Base-by-base conservation (phyloP, 2,888 invertebrate genomes). In the Coronaproctus castanopsis region DNA sequence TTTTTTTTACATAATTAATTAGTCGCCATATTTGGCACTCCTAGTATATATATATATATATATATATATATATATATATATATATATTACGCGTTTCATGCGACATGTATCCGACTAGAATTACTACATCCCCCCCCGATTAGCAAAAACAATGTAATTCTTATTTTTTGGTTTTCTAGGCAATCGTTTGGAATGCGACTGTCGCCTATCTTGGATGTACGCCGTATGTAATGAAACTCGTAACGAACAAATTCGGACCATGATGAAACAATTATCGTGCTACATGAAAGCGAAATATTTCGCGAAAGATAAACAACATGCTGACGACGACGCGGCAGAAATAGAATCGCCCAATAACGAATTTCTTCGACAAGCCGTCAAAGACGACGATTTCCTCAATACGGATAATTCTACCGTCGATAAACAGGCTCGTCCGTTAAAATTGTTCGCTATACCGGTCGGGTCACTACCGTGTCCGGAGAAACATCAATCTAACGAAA, bases 171-270 rank as follows among this genome's bases (percentile, higher is more conserved):
- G 36, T 5, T 36, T 55, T 55, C 8, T 21, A 59, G 59, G 59
- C 22, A 59, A 59, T 21, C 20, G 59, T 21, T 52, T 59, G 14
- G 59, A 59, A 51, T 59, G 59, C 55, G 59, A 59, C 51, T 59
- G 59, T 23, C 54, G 55, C 36, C 24, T 59, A 49, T 55, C 55
- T 3, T 59, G 59, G 59, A 18, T 59, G n/a, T 50, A 55, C 50
- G 23, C 51, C 18, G 18, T 59, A 24, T 50, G 51, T 21, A 59
- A 59, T 36, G 59, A 59, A 55, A 59, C 59, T 14, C 52, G 55
- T 14, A 59, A 55, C 50, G 18, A n/a, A n/a, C 23, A 52, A 24
- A 20, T 59, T 22, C 5, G 51, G 19, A 1, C 1, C 5, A 59
- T 55, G 55, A 18, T 59, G 55, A 21, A 52, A 10, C 59, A 59